phyloP scores from a whole-genome alignment of 2,797 vertebrate genomes.

The Fistularia tabacaria region DNA sequence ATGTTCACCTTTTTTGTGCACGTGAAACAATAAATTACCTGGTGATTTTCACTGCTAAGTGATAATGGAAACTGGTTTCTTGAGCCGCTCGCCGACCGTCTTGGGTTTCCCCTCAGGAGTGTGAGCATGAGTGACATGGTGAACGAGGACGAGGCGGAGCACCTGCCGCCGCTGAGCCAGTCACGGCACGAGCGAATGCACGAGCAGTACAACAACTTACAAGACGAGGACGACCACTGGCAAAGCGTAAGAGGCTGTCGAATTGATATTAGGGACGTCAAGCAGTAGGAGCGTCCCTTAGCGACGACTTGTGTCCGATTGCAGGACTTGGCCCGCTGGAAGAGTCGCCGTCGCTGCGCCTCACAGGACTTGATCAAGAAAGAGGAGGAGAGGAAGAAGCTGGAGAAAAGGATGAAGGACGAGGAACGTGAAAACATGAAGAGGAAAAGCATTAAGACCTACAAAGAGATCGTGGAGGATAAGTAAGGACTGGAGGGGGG shows the following conservation, averaged over 20 bases:
- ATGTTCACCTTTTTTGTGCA: too few species aligned
- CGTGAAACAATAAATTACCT: too few species aligned
- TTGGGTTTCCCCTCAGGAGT: slow-evolving; percentile 75
- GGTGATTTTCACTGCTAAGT: too few species aligned
- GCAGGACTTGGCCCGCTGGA: slow-evolving; percentile 95
- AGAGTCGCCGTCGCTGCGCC: slow-evolving; percentile 89
- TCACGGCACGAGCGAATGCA: slow-evolving; percentile 88
- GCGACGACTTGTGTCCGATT: background rate
- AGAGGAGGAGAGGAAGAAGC: slow-evolving; percentile 95
- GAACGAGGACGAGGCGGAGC: slow-evolving; percentile 83
- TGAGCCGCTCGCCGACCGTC: too few species aligned
- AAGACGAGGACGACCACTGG: slow-evolving; percentile 94
- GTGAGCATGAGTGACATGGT: slow-evolving; percentile 92
- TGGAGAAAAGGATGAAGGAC: slow-evolving; percentile 86
- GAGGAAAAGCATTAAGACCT: slow-evolving; percentile 97
- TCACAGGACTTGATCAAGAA: slow-evolving; percentile 96
- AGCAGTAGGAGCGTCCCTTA: too few species aligned
- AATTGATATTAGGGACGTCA: background rate
- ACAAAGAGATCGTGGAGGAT: slow-evolving; percentile 96
- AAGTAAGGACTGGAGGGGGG: slow-evolving; percentile 76
- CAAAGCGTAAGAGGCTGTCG: slow-evolving; percentile 82
- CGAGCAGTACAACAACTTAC: slow-evolving; percentile 81
- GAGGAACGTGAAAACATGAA: slow-evolving; percentile 71
- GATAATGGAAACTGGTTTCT: too few species aligned
- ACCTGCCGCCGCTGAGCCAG: slow-evolving; percentile 81